These are phyloP conservation scores for Hippoglossus hippoglossus DNA, from an alignment of 2,797 vertebrate species.

Conservation along the genomic window DNA sequence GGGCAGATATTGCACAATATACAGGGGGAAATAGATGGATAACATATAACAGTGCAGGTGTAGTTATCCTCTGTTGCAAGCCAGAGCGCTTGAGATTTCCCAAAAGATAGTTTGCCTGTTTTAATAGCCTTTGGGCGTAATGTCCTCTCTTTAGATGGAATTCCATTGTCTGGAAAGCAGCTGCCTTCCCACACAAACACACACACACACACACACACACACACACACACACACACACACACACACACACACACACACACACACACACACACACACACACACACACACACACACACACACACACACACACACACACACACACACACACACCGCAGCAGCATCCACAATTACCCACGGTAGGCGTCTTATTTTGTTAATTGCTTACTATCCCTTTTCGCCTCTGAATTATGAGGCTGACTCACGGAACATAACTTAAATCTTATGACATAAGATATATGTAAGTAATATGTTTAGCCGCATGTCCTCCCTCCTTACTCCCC, in stretches of 20 bases:
- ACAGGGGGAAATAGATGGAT: not conserved
- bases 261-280: conserved; percentile 1
- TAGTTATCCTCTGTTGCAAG: conserved; percentile 20
- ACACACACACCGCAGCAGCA: not conserved
- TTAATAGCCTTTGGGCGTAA: conserved; percentile 45
- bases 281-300: conserved; percentile 21
- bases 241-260: not conserved
- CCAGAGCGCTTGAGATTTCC: conserved; percentile 30
- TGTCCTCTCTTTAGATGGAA: conserved; percentile 36
- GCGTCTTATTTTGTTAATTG: conserved; percentile 13
- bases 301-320: not conserved
- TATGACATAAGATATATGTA: not conserved
- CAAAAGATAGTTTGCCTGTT: conserved; percentile 47
- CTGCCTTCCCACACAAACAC: conserved; percentile 27
- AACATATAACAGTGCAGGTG: conserved; percentile 28
- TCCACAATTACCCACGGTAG: conserved; percentile 2
- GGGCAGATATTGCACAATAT: conserved; percentile 5
- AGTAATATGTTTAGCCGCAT: too few species aligned
- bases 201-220: not conserved
- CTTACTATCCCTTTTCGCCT: not conserved
- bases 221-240: not conserved
- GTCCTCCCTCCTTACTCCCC: too few species aligned
- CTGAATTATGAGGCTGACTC: not conserved
- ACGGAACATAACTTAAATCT: not conserved
- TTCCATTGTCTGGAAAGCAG: conserved; percentile 43